Evolutionary conservation across 2,113 vertebrate genomes (phyloP).

Genomic region (Microtus richardsoni): DNA sequence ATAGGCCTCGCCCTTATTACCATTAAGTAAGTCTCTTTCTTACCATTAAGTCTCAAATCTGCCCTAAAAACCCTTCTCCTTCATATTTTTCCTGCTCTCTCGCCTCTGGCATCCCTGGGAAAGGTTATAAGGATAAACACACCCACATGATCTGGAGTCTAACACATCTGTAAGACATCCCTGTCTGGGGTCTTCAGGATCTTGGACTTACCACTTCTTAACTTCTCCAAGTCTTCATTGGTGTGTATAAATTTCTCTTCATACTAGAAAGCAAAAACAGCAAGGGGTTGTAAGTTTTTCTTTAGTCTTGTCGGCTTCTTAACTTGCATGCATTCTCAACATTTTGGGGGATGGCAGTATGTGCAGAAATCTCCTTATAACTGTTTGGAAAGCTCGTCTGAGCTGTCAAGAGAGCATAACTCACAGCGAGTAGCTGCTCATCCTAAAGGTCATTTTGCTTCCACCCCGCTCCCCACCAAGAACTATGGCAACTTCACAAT

Average conservation of each 20-base stretch:
- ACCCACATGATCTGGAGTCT: not conserved
- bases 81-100: not conserved
- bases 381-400: not conserved
- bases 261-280: conserved; percentile 53
- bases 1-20: not conserved
- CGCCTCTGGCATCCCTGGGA: not conserved
- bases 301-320: not conserved
- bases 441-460: not conserved
- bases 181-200: not conserved
- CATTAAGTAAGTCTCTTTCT: not conserved
- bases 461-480: not conserved
- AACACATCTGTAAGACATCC: not conserved
- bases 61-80: not conserved
- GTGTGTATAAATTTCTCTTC: conserved; percentile 60
- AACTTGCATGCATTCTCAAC: not conserved
- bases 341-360: not conserved
- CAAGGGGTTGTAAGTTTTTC: not conserved
- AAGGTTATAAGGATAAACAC: not conserved
- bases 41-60: not conserved
- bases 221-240: conserved; percentile 47
- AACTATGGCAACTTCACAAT: fast-evolving
- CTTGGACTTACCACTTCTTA: not conserved
- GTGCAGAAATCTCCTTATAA: not conserved
- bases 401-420: not conserved
- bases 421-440: not conserved